A percentile compares a stretch with the other conserved stretches of the same genome.
Evolutionary conservation across 2,113 vertebrate species (phyloP).

Genomic region (Poeciliopsis prolifica): DNA sequence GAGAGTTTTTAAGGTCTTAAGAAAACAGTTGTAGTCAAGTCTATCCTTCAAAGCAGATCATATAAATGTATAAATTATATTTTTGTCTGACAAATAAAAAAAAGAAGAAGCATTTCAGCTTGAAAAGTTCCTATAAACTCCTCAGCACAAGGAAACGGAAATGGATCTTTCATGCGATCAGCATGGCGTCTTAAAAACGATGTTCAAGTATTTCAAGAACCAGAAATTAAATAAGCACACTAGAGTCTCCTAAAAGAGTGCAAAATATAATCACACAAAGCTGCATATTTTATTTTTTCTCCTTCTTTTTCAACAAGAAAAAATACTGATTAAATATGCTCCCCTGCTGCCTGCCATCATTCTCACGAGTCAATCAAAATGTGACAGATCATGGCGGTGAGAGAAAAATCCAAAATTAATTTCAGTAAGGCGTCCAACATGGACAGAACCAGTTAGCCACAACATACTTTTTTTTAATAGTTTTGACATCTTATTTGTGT

Average conservation of each 20-base stretch:
- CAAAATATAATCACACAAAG: neutral
- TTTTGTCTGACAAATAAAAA: slow-evolving; percentile 36
- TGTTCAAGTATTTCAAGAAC: slow-evolving; percentile 59
- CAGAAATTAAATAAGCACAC: slow-evolving; percentile 16
- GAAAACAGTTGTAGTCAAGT: neutral
- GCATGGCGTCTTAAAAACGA: slow-evolving; percentile 5
- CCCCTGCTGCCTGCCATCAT: slow-evolving; percentile 1
- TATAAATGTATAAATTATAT: neutral
- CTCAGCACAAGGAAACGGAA: slow-evolving; percentile 20
- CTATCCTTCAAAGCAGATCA: neutral
- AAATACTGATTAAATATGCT: slow-evolving; percentile 19
- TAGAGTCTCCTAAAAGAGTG: neutral
- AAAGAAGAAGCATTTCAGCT: neutral
- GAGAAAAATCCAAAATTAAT: neutral
- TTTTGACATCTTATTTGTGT: neutral
- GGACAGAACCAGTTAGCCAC: neutral
- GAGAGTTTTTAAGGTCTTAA: neutral
- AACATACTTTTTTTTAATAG: neutral
- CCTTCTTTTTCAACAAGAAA: neutral
- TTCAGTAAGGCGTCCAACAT: neutral
- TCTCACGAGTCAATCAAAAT: neutral
- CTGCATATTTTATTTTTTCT: slow-evolving; percentile 15
- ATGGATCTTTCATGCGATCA: slow-evolving; percentile 18
- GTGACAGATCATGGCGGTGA: neutral
- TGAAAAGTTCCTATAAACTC: slow-evolving; percentile 17